Evolutionary conservation across 2,113 vertebrate genomes (phyloP).

Genomic region (Anarrhichthys ocellatus): DNA sequence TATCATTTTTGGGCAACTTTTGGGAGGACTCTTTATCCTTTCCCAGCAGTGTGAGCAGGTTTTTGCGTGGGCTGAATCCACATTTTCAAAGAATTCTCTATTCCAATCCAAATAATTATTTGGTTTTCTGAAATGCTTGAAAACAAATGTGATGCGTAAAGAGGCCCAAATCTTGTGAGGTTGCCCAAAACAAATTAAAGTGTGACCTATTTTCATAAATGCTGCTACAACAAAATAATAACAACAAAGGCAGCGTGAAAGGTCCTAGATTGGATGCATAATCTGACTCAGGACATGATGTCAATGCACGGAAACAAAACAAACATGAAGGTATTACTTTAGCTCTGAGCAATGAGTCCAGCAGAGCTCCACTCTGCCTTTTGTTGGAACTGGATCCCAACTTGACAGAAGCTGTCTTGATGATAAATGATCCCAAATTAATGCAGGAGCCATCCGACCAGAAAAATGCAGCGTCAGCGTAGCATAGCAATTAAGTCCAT

Average conservation of each 20-base stretch:
- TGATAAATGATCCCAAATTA: slow-evolving; percentile 68
- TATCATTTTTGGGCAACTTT: slow-evolving; percentile 27
- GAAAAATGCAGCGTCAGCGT: slow-evolving; percentile 53
- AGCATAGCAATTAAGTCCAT: slow-evolving; percentile 61
- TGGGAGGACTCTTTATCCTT: slow-evolving; percentile 39
- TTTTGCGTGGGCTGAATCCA: slow-evolving; percentile 3
- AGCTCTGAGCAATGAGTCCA: slow-evolving; percentile 37
- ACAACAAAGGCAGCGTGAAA: slow-evolving; percentile 19
- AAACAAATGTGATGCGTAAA: slow-evolving; percentile 17
- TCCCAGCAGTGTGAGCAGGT: slow-evolving; percentile 28
- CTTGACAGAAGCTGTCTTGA: slow-evolving; percentile 63
- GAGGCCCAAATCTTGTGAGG: slow-evolving; percentile 25
- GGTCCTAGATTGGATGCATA: slow-evolving; percentile 23
- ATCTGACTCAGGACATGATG: slow-evolving; percentile 41
- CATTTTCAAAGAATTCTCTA: slow-evolving; percentile 9
- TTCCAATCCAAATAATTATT: slow-evolving; percentile 33
- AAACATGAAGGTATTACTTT: slow-evolving; percentile 53
- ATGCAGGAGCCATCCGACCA: slow-evolving; percentile 53
- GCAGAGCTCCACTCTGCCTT: slow-evolving; percentile 32
- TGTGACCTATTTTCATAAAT: slow-evolving; percentile 46
- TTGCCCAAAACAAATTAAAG: slow-evolving; percentile 48
- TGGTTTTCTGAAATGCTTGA: slow-evolving; percentile 34
- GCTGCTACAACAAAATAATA: slow-evolving; percentile 36
- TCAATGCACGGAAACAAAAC: slow-evolving; percentile 43
- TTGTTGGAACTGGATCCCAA: slow-evolving; percentile 53